Conservation (phyloP, 2,797 vertebrate species). For the Malacoraja senta region DNA sequence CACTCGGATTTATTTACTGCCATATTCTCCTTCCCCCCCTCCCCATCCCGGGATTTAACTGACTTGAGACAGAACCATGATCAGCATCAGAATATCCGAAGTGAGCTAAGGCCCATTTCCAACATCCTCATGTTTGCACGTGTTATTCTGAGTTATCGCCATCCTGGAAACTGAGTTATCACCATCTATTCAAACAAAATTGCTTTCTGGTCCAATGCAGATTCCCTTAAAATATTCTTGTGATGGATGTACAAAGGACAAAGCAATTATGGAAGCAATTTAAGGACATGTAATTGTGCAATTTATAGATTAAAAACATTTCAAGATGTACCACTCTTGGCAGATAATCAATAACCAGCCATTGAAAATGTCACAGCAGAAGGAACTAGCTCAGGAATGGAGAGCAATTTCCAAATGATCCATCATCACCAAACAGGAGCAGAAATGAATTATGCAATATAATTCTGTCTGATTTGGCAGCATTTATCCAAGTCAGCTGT, state of each 20-base stretch:
- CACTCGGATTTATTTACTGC: neutral
- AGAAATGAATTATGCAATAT: neutral
- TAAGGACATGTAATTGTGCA: neutral
- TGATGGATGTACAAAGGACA: neutral
- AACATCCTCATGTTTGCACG: neutral
- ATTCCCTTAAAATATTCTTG: neutral
- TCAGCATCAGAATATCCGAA: neutral
- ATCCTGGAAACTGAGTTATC: neutral
- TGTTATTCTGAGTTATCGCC: neutral
- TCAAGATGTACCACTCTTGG: too few species aligned
- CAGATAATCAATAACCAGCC: conserved; percentile 13
- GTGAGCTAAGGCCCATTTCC: neutral
- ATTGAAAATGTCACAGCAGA: neutral
- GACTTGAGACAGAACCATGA: neutral
- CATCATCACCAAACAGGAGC: neutral
- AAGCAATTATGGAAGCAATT: neutral
- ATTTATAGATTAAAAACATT: neutral
- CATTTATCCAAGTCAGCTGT: neutral
- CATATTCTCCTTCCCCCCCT: neutral
- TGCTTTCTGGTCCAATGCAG: neutral
- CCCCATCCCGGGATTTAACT: too few species aligned
- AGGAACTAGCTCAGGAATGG: neutral
- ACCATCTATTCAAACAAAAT: neutral
- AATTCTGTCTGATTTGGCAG: neutral
- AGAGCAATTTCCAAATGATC: neutral